Base-by-base conservation (phyloP, 2,888 invertebrate genomes). In the Troilus luridus region DNA sequence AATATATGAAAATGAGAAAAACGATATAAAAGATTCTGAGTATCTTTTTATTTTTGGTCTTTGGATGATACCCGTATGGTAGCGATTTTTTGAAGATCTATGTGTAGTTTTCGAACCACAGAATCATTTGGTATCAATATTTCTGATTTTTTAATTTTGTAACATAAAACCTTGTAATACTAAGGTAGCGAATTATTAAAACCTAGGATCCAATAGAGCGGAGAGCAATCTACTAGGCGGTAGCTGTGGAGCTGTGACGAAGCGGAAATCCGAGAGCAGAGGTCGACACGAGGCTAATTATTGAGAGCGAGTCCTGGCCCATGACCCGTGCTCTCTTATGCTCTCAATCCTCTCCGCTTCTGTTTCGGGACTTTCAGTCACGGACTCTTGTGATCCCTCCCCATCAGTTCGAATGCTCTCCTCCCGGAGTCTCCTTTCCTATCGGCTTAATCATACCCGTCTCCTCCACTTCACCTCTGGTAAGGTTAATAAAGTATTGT, bases 341-440 rank as follows among this genome's bases (percentile, higher is more conserved):
- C 19, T 81, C 56, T 56, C 85, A 7, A 85, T 56, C 21, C n/a
- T 56, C 17, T 19, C 21, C 56, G 85, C 85, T 85, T 85, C 85
- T 85, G 85, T 85, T 85, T 85, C 56, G 85, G n/a, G 56, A 85
- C 85, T 85, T 85, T 85, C 85, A 85, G 85, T 85, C 85, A 85
- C 85, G 85, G 85, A 85, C 56, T 11, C 85, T 41, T 41, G 41
- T 77, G 72, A 41, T 19, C n/a, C 27, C 8, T 41, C 17, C 17
- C 72, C 72, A 77, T 77, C 72, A 77, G 72, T 41, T 21, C 27
- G 41, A 77, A 77, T 77, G 7, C 72, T 41, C 27, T 27, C 0
- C 72, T 27, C 27, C 8, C 8, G 7, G 17, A 17, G 8, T 72
- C 3, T 72, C 41, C 72, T 77, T 77, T 67, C 67, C 24, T 67